Evolutionary conservation across 2,797 vertebrate genomes (phyloP).

Genomic region (Epinephelus malabaricus): DNA sequence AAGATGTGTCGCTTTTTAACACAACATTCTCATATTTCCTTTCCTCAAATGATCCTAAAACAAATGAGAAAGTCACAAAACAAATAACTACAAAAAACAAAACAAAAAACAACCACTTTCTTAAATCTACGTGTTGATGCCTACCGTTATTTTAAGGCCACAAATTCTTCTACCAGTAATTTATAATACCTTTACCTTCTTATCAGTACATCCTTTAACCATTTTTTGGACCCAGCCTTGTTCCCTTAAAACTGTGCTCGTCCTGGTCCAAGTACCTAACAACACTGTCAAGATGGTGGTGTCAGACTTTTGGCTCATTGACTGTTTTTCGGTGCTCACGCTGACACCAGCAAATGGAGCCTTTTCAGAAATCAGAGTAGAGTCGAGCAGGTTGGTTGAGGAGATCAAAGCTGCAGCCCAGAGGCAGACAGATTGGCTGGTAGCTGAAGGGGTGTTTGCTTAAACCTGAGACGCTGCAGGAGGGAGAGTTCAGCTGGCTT

Average conservation of each 20-base stretch:
- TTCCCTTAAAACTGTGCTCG: neutral
- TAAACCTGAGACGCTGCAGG: neutral
- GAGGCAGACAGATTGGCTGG: neutral
- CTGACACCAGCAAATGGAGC: neutral
- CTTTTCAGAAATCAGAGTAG: neutral
- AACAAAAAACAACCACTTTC: neutral
- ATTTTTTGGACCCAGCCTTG: neutral
- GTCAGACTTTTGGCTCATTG: neutral
- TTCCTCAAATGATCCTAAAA: neutral
- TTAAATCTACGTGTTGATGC: neutral
- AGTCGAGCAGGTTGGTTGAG: neutral
- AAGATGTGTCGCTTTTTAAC: neutral
- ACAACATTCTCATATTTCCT: neutral
- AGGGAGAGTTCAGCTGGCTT: slow-evolving; percentile 2
- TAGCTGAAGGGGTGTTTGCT: neutral
- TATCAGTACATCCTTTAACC: neutral
- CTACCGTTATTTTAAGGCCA: neutral
- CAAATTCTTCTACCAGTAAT: no score
- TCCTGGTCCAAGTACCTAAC: neutral
- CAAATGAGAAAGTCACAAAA: neutral
- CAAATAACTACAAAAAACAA: neutral
- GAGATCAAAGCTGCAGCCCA: neutral
- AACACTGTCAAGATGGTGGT: neutral
- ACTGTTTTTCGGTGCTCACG: neutral
- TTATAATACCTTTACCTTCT: neutral